Percentiles rank a stretch among this genome's conserved stretches.
These are phyloP conservation scores for Phrynocephalus forsythii DNA, from an alignment of 2,797 vertebrate genomes.

Conservation along the genomic window DNA sequence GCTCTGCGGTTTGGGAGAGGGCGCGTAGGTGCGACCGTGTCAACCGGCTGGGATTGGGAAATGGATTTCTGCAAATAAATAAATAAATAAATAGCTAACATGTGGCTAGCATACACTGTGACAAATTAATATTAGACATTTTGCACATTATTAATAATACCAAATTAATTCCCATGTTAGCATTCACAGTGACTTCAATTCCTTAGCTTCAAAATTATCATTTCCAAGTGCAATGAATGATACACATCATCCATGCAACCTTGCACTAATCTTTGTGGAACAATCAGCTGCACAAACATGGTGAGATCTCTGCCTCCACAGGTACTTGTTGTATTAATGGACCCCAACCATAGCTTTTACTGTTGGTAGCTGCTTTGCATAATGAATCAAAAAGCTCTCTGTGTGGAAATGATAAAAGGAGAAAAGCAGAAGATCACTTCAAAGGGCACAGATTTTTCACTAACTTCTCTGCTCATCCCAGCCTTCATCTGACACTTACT, in stretches of 20 bases:
- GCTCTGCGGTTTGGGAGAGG: too few relatives aligned
- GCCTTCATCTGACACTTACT: slow-evolving; percentile 39
- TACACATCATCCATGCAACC: background rate
- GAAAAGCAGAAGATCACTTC: background rate
- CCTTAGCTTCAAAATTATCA: background rate
- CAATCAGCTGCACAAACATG: background rate
- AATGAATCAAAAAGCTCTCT: background rate
- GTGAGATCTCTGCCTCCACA: too few relatives aligned
- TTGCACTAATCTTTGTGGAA: background rate
- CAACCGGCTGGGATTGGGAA: too few relatives aligned
- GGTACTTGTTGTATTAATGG: background rate
- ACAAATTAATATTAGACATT: background rate
- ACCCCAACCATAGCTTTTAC: background rate
- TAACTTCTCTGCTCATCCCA: slow-evolving; percentile 27
- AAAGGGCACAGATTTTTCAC: slow-evolving; percentile 21
- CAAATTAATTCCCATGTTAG: background rate
- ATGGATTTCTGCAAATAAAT: too few relatives aligned
- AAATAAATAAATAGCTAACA: too few relatives aligned
- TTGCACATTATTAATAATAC: background rate
- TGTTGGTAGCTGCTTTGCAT: background rate
- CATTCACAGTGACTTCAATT: too few relatives aligned
- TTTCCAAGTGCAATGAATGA: background rate
- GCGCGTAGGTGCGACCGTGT: too few relatives aligned
- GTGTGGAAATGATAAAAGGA: slow-evolving; percentile 4
- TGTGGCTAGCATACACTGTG: too few relatives aligned